Percentiles rank a stretch among this genome's conserved stretches.
These are phyloP conservation scores for Caenorhabditis sinica DNA, from an alignment of 2,888 invertebrate species.

Conservation along the genomic window DNA sequence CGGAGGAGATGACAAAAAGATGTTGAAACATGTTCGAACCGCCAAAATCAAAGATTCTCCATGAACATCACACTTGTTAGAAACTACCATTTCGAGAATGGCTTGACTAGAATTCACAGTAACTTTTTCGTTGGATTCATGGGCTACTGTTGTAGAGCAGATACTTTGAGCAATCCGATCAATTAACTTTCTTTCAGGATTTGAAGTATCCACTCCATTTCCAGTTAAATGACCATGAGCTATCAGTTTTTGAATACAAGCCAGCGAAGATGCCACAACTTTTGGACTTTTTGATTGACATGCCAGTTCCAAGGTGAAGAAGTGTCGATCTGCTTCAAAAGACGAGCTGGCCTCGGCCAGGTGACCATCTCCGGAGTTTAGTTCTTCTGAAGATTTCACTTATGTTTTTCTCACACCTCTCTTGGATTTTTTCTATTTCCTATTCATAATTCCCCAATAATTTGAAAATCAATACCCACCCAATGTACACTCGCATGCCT, in stretches of 20 bases:
- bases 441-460: background rate
- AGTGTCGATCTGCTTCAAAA: slow-evolving; percentile 95
- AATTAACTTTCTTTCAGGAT: slow-evolving; percentile 93
- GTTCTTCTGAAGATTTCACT: slow-evolving; percentile 72
- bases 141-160: slow-evolving; percentile 96
- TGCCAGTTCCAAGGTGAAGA: slow-evolving; percentile 97
- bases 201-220: slow-evolving; percentile 93
- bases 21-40: slow-evolving; percentile 96
- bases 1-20: slow-evolving; percentile 91
- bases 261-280: slow-evolving; percentile 96
- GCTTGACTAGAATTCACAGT: slow-evolving; percentile 98
- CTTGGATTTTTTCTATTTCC: background rate
- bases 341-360: slow-evolving; percentile 77
- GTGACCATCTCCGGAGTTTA: slow-evolving; percentile 71
- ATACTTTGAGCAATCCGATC: slow-evolving; percentile 98
- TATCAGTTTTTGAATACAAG: slow-evolving; percentile 96
- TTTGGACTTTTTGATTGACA: slow-evolving; percentile 96
- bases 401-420: too few species aligned
- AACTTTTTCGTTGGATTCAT: slow-evolving; percentile 98
- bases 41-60: slow-evolving; percentile 95
- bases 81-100: slow-evolving; percentile 97
- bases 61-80: slow-evolving; percentile 98
- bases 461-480: slow-evolving; percentile 86
- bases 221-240: slow-evolving; percentile 99
- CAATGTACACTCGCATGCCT: slow-evolving; percentile 96